These are phyloP conservation scores for Oenanthe melanoleuca DNA, from an alignment of 2,113 vertebrate genomes.

Conservation along the genomic window DNA sequence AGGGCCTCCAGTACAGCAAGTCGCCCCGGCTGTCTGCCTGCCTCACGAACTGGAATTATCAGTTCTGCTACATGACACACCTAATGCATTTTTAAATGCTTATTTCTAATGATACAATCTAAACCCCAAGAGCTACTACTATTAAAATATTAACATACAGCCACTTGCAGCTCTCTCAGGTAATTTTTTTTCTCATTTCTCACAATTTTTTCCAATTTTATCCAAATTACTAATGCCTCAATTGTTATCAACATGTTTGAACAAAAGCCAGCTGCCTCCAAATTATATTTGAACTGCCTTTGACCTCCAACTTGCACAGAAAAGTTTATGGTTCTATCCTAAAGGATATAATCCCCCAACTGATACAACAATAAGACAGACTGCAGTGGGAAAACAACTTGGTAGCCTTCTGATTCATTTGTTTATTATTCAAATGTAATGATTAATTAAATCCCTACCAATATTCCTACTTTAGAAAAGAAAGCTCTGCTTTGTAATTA, in stretches of 20 bases:
- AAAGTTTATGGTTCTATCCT: background rate
- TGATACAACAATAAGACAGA: background rate
- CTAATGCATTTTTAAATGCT: background rate
- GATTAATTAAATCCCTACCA: background rate
- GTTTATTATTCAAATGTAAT: background rate
- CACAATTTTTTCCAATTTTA: background rate
- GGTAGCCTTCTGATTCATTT: background rate
- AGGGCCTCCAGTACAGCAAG: background rate
- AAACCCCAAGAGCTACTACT: background rate
- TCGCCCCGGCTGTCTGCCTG: accelerated
- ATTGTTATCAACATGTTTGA: background rate
- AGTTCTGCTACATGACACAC: background rate
- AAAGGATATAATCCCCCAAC: background rate
- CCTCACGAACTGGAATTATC: background rate
- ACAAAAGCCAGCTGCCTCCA: background rate
- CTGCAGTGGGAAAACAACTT: background rate
- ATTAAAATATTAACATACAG: background rate
- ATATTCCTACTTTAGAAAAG: background rate
- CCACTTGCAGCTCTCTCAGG: background rate
- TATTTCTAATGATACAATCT: background rate
- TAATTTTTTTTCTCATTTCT: background rate
- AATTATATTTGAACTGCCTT: background rate
- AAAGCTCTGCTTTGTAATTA: background rate
- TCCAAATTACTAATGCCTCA: background rate
- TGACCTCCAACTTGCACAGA: background rate